phyloP scores from a whole-genome alignment of 2,888 invertebrate genomes.

The Steinernema carpocapsae region DNA sequence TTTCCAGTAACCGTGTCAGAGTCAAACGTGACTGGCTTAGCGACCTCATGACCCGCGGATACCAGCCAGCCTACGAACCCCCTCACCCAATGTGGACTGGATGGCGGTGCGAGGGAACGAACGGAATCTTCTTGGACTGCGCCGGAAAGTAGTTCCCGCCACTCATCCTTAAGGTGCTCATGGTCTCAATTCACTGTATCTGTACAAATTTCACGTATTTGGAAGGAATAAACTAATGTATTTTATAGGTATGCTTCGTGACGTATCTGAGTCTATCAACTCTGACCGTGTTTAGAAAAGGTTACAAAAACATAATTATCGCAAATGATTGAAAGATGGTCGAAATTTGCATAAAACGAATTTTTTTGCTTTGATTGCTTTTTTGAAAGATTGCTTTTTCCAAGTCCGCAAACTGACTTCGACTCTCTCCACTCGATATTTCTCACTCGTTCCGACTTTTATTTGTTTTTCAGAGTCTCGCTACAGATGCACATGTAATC shows the following conservation, averaged over 20 bases:
- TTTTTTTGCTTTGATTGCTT: no score
- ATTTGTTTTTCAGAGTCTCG: no score
- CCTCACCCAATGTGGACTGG: neutral
- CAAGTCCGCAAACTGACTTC: no score
- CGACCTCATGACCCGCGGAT: conserved; percentile 22
- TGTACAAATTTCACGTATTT: neutral
- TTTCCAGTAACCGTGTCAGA: neutral
- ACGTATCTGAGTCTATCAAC: no score
- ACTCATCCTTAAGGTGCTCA: neutral
- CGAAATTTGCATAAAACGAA: no score
- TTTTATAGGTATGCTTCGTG: neutral
- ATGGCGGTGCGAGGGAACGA: conserved; percentile 16
- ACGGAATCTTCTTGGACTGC: conserved; percentile 24
- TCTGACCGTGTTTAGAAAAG: no score
- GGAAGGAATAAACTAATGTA: neutral
- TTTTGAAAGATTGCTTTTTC: no score
- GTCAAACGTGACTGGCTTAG: conserved; percentile 24
- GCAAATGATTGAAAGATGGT: no score
- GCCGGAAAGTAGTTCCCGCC: neutral
- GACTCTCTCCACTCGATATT: no score
- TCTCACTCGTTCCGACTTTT: no score
- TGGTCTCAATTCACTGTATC: conserved; percentile 13
- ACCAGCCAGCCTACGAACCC: conserved; percentile 26
- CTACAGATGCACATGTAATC: no score
- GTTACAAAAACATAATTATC: no score